phyloP scores from a whole-genome alignment of 2,797 vertebrate genomes.

The Hafferia zeledoni region DNA sequence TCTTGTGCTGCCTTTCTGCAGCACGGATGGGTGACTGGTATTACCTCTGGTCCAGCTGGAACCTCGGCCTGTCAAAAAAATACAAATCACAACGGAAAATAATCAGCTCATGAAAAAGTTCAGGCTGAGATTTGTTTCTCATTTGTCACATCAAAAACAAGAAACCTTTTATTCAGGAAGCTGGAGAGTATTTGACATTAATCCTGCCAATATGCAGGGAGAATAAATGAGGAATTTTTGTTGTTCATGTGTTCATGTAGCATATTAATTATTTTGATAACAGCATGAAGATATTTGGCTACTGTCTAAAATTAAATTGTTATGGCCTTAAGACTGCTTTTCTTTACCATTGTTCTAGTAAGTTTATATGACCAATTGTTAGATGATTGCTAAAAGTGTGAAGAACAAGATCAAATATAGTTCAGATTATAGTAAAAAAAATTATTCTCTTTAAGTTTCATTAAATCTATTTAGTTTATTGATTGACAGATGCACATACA shows the following conservation, averaged over 20 bases:
- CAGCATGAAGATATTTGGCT: not conserved
- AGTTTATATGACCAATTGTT: not conserved
- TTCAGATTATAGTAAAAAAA: not conserved
- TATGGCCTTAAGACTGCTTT: not conserved
- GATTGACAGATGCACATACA: not conserved
- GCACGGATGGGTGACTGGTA: not conserved
- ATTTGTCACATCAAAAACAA: conserved; percentile 52
- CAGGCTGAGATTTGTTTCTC: conserved; percentile 42
- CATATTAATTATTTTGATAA: conserved; percentile 44
- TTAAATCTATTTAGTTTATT: not conserved
- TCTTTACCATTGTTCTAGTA: not conserved
- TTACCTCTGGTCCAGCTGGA: conserved; percentile 4
- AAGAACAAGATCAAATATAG: not conserved
- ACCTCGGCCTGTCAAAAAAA: not conserved
- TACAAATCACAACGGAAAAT: not conserved
- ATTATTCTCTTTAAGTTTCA: not conserved
- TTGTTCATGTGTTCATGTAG: not conserved
- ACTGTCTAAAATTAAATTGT: not conserved
- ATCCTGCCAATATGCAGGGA: conserved; percentile 12
- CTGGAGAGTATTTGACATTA: conserved; percentile 43
- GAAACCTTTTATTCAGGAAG: conserved; percentile 31
- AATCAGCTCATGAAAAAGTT: conserved; percentile 38
- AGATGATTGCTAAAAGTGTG: not conserved
- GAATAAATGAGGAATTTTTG: conserved; percentile 41
- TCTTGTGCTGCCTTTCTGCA: conserved; percentile 6